Base-by-base conservation (phyloP, 2,888 invertebrate species). In the Dasypogon diadema region DNA sequence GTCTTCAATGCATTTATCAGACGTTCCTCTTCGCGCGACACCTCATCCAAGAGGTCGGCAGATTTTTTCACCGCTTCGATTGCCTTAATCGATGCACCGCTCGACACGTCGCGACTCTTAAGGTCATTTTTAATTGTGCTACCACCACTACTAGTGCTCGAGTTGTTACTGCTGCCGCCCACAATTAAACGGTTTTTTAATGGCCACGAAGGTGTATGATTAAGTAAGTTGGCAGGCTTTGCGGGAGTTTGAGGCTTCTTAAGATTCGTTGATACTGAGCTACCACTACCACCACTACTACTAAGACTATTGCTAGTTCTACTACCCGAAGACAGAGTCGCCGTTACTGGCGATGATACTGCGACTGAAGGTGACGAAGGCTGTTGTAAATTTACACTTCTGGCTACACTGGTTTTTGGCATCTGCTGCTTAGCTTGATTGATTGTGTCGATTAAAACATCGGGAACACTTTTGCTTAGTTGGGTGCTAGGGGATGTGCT, bases 1-100 rank as follows among this genome's bases (percentile, higher is more conserved):
- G 93, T 93, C 81, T 93, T 92, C 77, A 94, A 85, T 8, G 94
- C 94, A 81, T 93, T 91, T 80, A 94, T 90, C 78, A 94, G 87
- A 70, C 92, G 88, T 84, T 93, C 93, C 83, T 94, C 94, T 83
- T 94, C 94, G 26, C 92, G 88, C n/a, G 93, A 93, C 4, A 94
- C 93, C 84, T 93, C 92, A 79, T 91, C 89, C 75, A 90, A 86
- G 85, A 90, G 87, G 77, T 82, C 80, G 56, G 81, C 79, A 72
- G 80, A 81, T 58, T 73, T 77, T 75, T 77, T 77, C 12, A 46
- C 56, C 60, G 63, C 37, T 72, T 75, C 72, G 75, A 73, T 73
- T 56, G 70, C 63, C 56, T 73, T 77, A 18, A 74, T 72, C 14
- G 42, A 37, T 24, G 34, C 6, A 18, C 14, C 42, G 12, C 14